Evolutionary conservation across 1,140 invertebrate genomes (phyloP).

Genomic region (Habropoda laboriosa): DNA sequence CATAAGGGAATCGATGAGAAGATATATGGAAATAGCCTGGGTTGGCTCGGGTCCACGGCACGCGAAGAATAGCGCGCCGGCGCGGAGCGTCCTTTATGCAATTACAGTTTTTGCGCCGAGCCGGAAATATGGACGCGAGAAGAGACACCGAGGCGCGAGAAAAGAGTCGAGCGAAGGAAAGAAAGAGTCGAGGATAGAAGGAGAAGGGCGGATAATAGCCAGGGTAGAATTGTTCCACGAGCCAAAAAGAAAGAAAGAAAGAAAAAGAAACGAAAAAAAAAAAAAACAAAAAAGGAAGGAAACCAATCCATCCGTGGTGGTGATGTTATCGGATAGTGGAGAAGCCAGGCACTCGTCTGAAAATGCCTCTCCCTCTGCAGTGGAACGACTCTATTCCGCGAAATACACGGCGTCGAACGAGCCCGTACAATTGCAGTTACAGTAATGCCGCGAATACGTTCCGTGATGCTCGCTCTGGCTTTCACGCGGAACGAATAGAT

Average conservation of each 20-base stretch:
- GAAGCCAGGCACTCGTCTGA: conserved; percentile 59
- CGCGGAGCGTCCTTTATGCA: conserved; percentile 75
- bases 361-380: conserved; percentile 39
- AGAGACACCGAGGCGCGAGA: conserved; percentile 24
- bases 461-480: not conserved
- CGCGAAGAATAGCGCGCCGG: conserved; percentile 42
- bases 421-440: not conserved
- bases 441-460: not conserved
- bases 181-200: not conserved
- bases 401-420: not conserved
- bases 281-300: too few relatives aligned
- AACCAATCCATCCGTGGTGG: conserved; percentile 74
- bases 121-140: conserved; percentile 70
- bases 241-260: too few relatives aligned
- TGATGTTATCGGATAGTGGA: conserved; percentile 75
- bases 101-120: conserved; percentile 76
- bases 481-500: not conserved
- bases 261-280: too few relatives aligned
- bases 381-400: conserved; percentile 45
- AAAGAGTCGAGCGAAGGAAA: conserved; percentile 30
- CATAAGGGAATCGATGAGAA: conserved; percentile 49
- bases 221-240: conserved; percentile 75
- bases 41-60: conserved; percentile 66
- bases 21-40: conserved; percentile 63
- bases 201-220: conserved; percentile 72